Conservation (phyloP, 1,140 invertebrate species). For the Drosophila suzukii region DNA sequence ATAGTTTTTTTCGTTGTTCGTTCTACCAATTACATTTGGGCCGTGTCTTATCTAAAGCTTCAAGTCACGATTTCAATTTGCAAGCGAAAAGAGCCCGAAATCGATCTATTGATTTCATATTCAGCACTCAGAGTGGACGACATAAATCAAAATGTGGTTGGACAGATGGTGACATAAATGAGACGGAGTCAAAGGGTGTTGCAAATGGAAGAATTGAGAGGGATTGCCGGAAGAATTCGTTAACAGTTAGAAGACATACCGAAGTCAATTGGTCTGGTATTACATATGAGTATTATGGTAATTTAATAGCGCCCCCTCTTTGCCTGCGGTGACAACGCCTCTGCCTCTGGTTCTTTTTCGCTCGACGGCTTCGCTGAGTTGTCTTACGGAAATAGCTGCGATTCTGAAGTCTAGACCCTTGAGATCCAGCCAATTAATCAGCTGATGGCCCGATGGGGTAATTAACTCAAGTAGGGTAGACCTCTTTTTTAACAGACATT, state of each 20-base stretch:
- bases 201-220: too few species aligned
- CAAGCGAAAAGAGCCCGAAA: constrained; percentile 63
- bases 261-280: not conserved
- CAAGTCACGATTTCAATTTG: constrained; percentile 83
- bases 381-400: constrained; percentile 45
- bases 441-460: constrained; percentile 17
- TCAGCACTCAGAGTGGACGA: constrained; percentile 79
- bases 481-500: not conserved
- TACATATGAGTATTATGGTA: too few species aligned
- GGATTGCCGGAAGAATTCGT: not conserved
- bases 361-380: constrained; percentile 13
- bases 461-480: constrained; percentile 23
- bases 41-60: constrained; percentile 70
- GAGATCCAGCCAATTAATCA: constrained; percentile 44
- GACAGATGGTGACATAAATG: constrained; percentile 66
- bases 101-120: constrained; percentile 83
- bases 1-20: not conserved
- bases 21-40: constrained; percentile 61
- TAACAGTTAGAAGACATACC: not conserved
- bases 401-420: constrained; percentile 10
- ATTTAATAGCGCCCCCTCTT: constrained; percentile 2
- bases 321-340: not conserved
- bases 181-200: constrained; percentile 15
- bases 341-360: constrained; percentile 6
- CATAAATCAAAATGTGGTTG: constrained; percentile 76